Evolutionary conservation across 2,797 vertebrate genomes (phyloP), one percentile per base, ranked within the genome.

Genomic region (Sebastes cheni): DNA sequence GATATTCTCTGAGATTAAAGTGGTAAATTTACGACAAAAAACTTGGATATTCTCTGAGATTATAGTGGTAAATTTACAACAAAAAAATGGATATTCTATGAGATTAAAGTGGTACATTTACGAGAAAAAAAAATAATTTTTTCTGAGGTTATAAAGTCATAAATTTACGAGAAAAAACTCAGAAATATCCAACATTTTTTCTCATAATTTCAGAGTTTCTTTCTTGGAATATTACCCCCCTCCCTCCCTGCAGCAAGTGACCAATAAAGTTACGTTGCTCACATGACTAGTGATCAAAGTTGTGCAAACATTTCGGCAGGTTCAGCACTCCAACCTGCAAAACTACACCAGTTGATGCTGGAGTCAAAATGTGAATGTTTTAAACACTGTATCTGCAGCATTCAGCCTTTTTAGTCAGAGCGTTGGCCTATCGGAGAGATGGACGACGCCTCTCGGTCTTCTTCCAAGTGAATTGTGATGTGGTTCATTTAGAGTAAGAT

Each of bases 1-100:
- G 39, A 42, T 39, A 39, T 14, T 46, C 39, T 46, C 5, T 42
- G 39, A 14, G 39, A 6, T 42, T 42, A 42, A 0, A 16, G 39
- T 16, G 14, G 0, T 16, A 16, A 6, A 1, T 39, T 39, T 39
- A 14, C 12, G 1, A 39, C 4, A 39, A 14, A 14, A 42, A 39
- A 39, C 5, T 0, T 0, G 8, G 36, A 39, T 39, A 14, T 1
- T 39, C 5, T 39, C 0, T 46, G 39, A 16, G 14, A 7, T 18
- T 46, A 42, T 2, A 42, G 0, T 16, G 39, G 39, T 14, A 42
- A 16, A 42, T 42, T 42, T 42, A 16, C 0, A 4, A 27, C 27
- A 7, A 7, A 14, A 16, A 42, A 1, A 0, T 42, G 39, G 6
- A 42, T 42, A 14, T 42, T 42, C 39, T 42, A 1, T 42, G 13